Conservation (phyloP, 2,888 invertebrate genomes). For the Philopedon plagiatum region DNA sequence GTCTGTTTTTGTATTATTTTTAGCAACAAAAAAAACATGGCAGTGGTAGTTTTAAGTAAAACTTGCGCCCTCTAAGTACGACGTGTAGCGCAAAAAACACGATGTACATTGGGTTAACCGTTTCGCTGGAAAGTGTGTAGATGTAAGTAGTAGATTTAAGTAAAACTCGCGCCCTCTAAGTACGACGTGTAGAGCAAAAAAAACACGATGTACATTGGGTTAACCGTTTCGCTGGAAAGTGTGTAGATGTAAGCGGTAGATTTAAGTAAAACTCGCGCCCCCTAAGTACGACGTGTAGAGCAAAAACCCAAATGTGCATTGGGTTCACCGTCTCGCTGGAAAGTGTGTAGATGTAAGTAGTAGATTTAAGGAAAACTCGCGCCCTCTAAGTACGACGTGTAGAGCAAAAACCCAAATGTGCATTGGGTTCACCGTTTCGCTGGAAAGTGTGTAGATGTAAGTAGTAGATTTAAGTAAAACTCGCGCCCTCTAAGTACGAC, state of each 20-base stretch:
- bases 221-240: background rate
- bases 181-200: background rate
- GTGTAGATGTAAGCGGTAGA: background rate
- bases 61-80: background rate
- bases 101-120: background rate
- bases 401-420: background rate
- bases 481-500: background rate
- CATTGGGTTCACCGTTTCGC: background rate
- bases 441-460: no score
- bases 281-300: background rate
- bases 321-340: background rate
- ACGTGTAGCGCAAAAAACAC: background rate
- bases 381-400: background rate
- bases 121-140: no score
- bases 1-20: background rate
- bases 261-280: background rate
- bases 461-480: background rate
- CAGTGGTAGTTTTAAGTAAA: background rate
- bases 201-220: background rate
- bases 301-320: background rate
- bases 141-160: background rate
- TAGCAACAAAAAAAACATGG: background rate
- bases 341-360: no score
- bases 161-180: background rate
- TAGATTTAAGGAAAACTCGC: background rate